These are phyloP conservation scores for Molorchus minor DNA, from an alignment of 2,888 invertebrate species.

Conservation along the genomic window DNA sequence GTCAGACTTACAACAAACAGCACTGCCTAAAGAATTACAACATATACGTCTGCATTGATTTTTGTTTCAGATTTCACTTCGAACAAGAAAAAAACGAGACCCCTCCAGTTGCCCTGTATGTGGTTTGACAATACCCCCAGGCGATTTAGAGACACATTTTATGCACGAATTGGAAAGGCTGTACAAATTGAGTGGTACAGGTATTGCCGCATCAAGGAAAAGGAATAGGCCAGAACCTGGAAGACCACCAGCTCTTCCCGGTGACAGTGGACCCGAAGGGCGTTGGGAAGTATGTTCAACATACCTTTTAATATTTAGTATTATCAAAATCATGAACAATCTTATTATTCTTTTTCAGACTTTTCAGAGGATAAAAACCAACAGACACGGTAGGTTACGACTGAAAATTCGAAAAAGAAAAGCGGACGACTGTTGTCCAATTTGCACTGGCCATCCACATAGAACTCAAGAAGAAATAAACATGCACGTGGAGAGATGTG, in stretches of 20 bases:
- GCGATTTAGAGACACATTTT: constrained; percentile 75
- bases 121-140: constrained; percentile 71
- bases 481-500: constrained; percentile 71
- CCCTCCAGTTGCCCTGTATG: constrained; percentile 73
- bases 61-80: constrained; percentile 50
- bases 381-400: constrained; percentile 73
- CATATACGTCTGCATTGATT: background rate
- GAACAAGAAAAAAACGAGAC: constrained; percentile 59
- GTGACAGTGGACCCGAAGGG: constrained; percentile 67
- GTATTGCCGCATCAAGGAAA: constrained; percentile 63
- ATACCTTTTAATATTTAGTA: too few species aligned
- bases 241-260: constrained; percentile 60
- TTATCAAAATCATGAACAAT: too few species aligned
- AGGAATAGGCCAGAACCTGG: constrained; percentile 57
- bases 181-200: constrained; percentile 68
- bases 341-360: constrained; percentile 63
- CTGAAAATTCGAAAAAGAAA: constrained; percentile 74
- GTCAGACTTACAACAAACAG: too few species aligned
- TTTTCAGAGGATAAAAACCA: constrained; percentile 75
- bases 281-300: constrained; percentile 70
- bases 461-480: constrained; percentile 70
- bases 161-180: constrained; percentile 75
- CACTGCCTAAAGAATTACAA: too few species aligned
- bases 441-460: constrained; percentile 68
- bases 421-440: constrained; percentile 73